These are phyloP conservation scores for Formica aserva DNA, from an alignment of 2,888 invertebrate genomes.

Conservation along the genomic window DNA sequence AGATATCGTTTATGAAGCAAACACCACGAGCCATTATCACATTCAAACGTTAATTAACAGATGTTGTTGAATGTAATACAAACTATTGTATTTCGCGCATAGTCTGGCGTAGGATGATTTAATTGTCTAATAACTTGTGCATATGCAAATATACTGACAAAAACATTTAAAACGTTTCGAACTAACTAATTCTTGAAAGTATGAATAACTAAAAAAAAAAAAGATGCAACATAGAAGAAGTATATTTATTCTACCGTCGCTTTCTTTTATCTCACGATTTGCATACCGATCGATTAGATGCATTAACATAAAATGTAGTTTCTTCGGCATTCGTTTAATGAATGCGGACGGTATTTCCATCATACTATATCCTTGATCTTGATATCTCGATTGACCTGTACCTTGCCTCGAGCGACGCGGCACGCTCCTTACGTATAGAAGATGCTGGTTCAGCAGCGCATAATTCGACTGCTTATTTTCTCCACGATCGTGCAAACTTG, in stretches of 20 bases:
- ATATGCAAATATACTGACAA: background rate
- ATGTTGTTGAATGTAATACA: slow-evolving; percentile 50
- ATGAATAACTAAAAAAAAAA: background rate
- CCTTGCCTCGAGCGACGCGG: background rate
- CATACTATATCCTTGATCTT: background rate
- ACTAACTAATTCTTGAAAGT: background rate
- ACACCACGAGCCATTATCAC: slow-evolving; percentile 43
- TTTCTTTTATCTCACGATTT: background rate
- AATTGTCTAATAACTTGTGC: slow-evolving; percentile 31
- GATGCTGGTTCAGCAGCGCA: background rate
- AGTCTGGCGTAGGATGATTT: slow-evolving; percentile 25
- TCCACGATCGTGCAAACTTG: background rate
- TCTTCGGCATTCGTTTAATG: background rate
- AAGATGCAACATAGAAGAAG: background rate
- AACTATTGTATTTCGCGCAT: slow-evolving; percentile 31
- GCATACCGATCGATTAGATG: background rate
- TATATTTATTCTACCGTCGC: background rate
- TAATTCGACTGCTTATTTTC: slow-evolving; percentile 10
- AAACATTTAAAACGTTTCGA: slow-evolving; percentile 4
- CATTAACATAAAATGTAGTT: slow-evolving; percentile 1
- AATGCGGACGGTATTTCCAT: background rate
- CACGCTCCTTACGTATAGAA: background rate
- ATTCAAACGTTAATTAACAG: slow-evolving; percentile 54
- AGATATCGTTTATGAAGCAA: slow-evolving; percentile 53
- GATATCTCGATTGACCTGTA: slow-evolving; percentile 3